A percentile compares a stretch with the other conserved stretches of the same genome.
Conservation (phyloP, 2,797 vertebrate genomes). For the Hybognathus amarus region DNA sequence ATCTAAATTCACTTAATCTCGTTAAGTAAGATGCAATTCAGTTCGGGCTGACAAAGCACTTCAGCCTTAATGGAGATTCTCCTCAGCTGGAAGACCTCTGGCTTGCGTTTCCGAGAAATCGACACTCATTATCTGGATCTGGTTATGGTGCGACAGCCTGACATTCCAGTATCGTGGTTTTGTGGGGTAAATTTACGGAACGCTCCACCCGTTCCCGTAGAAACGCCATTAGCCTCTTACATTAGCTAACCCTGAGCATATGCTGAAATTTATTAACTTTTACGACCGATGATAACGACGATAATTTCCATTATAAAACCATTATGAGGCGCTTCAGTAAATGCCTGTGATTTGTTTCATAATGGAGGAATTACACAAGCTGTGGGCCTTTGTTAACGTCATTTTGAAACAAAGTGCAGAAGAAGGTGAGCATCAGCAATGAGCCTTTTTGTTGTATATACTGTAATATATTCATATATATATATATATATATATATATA, state of each 20-base stretch:
- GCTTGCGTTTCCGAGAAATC: conserved; percentile 32
- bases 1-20: conserved; percentile 48
- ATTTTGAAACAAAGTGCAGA: conserved; percentile 2
- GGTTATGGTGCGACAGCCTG: conserved; percentile 8
- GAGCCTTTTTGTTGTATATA: background rate
- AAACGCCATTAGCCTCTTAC: conserved; percentile 48
- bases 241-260: conserved; percentile 43
- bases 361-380: conserved; percentile 38
- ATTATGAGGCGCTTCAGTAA: conserved; percentile 32
- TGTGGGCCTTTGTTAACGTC: conserved; percentile 11
- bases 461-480: background rate
- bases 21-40: conserved; percentile 41
- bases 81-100: conserved; percentile 34
- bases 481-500: background rate
- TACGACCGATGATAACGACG: background rate
- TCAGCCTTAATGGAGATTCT: conserved; percentile 37
- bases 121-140: conserved; percentile 33
- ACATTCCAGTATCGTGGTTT: background rate
- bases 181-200: conserved; percentile 46
- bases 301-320: conserved; percentile 49
- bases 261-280: conserved; percentile 40
- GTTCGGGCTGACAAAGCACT: conserved; percentile 40
- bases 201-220: conserved; percentile 27
- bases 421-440: background rate
- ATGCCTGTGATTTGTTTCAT: conserved; percentile 31